Base-by-base conservation (phyloP, 2,797 vertebrate species). In the Hephaestus fuliginosus region DNA sequence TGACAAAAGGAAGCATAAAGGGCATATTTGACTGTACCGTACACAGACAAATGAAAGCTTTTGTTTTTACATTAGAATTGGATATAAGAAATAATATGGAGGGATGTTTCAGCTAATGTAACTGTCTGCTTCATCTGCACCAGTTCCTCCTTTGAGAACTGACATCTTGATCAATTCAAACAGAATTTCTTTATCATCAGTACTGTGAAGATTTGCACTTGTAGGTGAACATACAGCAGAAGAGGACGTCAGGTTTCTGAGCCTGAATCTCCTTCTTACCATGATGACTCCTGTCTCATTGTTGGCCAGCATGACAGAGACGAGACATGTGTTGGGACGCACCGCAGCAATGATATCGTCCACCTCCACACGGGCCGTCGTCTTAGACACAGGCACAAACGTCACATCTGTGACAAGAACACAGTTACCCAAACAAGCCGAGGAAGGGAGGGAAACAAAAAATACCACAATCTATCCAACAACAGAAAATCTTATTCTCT, bases 281-380 rank as follows among this genome's bases (percentile, higher is more conserved):
- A 99, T 99, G 84, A 99, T 63, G 53, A 98, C 88, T 0, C 98
- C 98, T 0, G 98, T 99, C 95, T 99, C 98, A 0, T 99, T 99
- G 89, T 99, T 99, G 77, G 98, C 98, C 91, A 99, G 71, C 98
- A 99, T 99, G 83, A 99, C 15, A 17, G 97, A 98, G 87, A 99
- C 92, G 3, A 99, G 95, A 91, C 98, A 97, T 0, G 98, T 99
- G 92, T 95, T 94, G 0, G 97, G 96, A 67, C 96, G 95, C 76
- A 99, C 60, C 0, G 96, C 95, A 0, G 97, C 95, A 0, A 99
- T 75, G 46, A 99, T 9, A 15, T 98, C 97, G 0, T 97, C 96
- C 11, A 95, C 96, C 85, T 99, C 97, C 1, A 95, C 95, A 12
- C 36, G 94, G 3, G 95, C 98, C 0, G 91, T 97, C 69, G 70